A percentile compares a stretch with the other conserved stretches of the same genome.
Evolutionary conservation across 2,113 vertebrate species (phyloP).

Genomic region (Callipepla squamata): DNA sequence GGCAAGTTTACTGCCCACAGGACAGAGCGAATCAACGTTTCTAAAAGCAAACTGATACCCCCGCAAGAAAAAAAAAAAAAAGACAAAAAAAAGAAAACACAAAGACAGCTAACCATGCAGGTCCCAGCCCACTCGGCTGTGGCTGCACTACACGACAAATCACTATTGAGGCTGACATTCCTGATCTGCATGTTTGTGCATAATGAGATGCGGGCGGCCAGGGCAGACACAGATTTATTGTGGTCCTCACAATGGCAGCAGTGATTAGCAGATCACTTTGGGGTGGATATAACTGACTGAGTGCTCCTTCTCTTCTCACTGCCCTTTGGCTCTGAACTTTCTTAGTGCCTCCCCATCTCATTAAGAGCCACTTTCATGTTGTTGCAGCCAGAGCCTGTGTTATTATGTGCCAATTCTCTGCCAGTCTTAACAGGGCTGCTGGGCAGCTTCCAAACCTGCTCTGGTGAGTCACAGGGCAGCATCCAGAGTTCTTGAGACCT

Average conservation of each 20-base stretch:
- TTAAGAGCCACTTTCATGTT: not conserved
- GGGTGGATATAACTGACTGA: not conserved
- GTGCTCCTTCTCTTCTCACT: slow-evolving; percentile 7
- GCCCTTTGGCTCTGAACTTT: slow-evolving; percentile 9
- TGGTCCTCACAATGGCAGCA: slow-evolving; percentile 48
- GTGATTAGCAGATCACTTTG: slow-evolving; percentile 30
- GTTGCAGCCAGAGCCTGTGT: not conserved
- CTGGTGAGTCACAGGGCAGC: not conserved
- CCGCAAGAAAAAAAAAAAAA: not conserved
- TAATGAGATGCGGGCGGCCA: not conserved
- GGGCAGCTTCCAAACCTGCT: not conserved
- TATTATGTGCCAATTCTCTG: not conserved
- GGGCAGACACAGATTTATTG: slow-evolving; percentile 61
- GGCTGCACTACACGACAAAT: slow-evolving; percentile 20
- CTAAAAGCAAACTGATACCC: not conserved
- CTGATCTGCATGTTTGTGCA: not conserved
- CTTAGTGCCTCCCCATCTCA: not conserved
- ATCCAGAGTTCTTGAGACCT: not conserved
- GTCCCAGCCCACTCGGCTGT: slow-evolving; percentile 4
- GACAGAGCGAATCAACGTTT: not conserved
- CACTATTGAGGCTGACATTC: slow-evolving; percentile 61
- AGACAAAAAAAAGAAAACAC: not conserved
- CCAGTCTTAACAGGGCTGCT: not conserved
- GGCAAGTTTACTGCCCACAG: not conserved
- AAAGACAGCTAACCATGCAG: not conserved